Conservation (phyloP, 1,140 invertebrate genomes). For the Neodiprion pinetum region DNA sequence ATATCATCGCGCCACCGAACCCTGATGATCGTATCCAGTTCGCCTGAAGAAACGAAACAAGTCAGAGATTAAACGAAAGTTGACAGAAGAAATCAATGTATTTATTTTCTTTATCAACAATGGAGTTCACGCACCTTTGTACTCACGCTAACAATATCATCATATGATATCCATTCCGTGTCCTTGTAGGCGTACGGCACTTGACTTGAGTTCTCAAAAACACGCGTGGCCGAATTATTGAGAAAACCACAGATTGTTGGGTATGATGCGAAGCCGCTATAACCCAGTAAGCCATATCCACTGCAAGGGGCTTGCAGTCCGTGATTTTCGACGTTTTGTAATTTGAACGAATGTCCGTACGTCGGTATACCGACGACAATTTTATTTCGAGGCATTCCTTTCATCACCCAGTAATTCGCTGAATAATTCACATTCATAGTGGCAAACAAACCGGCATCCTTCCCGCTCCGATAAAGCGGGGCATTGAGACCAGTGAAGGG, state of each 20-base stretch:
- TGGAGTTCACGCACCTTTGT: conserved; percentile 68
- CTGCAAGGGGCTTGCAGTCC: conserved; percentile 74
- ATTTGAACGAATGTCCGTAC: conserved; percentile 83
- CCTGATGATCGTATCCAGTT: conserved; percentile 69
- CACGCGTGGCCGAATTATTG: conserved; percentile 56
- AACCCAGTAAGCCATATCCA: conserved; percentile 71
- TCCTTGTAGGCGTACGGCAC: conserved; percentile 81
- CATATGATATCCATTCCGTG: conserved; percentile 90
- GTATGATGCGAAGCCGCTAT: conserved; percentile 76
- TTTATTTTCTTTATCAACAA: conserved; percentile 11
- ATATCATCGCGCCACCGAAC: conserved; percentile 79
- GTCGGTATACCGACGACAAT: conserved; percentile 89
- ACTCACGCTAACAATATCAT: conserved; percentile 75
- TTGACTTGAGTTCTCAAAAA: conserved; percentile 72
- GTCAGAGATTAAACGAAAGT: conserved; percentile 34
- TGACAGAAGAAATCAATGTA: conserved; percentile 20
- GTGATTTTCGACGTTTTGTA: conserved; percentile 73
- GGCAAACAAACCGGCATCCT: conserved; percentile 71
- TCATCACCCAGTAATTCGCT: conserved; percentile 77
- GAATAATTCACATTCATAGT: conserved; percentile 86
- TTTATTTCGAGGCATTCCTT: conserved; percentile 84
- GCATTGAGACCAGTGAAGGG: conserved; percentile 86
- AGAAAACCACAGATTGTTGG: conserved; percentile 74
- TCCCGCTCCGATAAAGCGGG: conserved; percentile 70
- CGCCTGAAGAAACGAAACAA: conserved; percentile 56